These are phyloP conservation scores for Athrips mouffetella DNA, from an alignment of 2,888 invertebrate genomes.

Conservation along the genomic window DNA sequence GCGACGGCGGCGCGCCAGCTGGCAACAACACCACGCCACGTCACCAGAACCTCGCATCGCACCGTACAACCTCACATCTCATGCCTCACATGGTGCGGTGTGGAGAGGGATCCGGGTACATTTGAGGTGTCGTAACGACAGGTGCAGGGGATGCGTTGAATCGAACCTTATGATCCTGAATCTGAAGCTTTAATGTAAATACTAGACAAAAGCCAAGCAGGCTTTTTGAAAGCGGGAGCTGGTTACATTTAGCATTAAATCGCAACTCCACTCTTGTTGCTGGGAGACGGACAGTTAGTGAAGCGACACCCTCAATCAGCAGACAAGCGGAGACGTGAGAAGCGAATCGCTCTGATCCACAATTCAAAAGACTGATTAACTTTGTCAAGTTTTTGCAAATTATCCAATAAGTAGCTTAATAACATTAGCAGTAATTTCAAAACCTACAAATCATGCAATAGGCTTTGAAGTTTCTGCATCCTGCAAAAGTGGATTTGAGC, in stretches of 20 bases:
- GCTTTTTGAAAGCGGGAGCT: neutral
- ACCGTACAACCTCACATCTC: neutral
- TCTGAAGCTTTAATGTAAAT: neutral
- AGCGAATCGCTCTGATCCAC: neutral
- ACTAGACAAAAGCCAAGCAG: conserved; percentile 8
- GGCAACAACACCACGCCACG: neutral
- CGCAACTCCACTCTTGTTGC: conserved; percentile 9
- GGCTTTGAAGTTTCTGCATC: neutral
- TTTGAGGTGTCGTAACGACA: too few relatives aligned
- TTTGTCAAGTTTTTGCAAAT: too few relatives aligned
- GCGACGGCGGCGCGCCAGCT: conserved; percentile 28
- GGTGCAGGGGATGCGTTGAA: neutral
- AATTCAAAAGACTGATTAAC: neutral
- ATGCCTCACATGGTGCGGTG: neutral
- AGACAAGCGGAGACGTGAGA: conserved; percentile 34
- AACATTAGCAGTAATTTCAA: neutral
- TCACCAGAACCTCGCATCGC: neutral
- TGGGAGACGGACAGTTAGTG: conserved; percentile 42
- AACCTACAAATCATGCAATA: neutral
- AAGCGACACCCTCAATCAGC: conserved; percentile 61
- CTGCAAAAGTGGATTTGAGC: neutral
- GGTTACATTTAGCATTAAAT: conserved; percentile 5
- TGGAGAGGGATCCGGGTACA: neutral
- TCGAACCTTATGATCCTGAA: neutral
- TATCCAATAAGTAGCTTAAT: too few relatives aligned